Evolutionary conservation across 2,113 vertebrate species (phyloP), one percentile per base, ranked within the genome.

Genomic region (Tenebrosternarchus preto): DNA sequence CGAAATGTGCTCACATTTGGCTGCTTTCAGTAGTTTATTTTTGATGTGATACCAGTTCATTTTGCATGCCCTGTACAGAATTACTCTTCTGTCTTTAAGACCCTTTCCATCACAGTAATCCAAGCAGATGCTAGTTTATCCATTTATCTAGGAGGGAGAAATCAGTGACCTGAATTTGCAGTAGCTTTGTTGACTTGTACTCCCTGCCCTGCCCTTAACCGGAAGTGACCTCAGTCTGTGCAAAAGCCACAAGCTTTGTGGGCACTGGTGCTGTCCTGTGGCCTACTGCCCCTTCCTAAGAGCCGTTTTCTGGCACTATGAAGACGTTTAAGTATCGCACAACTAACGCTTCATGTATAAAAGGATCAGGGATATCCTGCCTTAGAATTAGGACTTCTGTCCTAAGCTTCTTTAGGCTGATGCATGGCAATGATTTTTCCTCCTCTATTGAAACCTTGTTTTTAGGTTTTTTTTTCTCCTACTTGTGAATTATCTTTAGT

Each of bases 51-150:
- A 59, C 43, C 11, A 12, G 43, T 50, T 50, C 43, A 50, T 50
- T 46, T 50, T 50, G 43, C 43, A 12, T 50, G 11, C 12, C 43
- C 9, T 12, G 43, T 12, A 15, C 43, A 50, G 1, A 12, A 15
- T 50, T 12, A 3, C 43, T 50, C n/a, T n/a, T 59, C 19, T 33
- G 16, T 20, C 16, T 33, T 20, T 17, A 33, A 27, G 27, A 19
- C 19, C 4, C 61, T 64, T 20, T n/a, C 20, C n/a, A 15, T 73
- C 31, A 68, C 17, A 27, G 50, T 16, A 68, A 64, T 59, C 50
- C 43, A 73, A 80, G 33, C 64, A 57, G 60, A 70, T 31, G 33
- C n/a, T n/a, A n/a, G n/a, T n/a, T n/a, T n/a, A n/a, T n/a, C 29
- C 43, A 12, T 57, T 59, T 25, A 68, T 68, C 75, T 59, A 64